A percentile compares a stretch with the other conserved stretches of the same genome.
Conservation (phyloP, 2,888 invertebrate species). For the Rutpela maculata region DNA sequence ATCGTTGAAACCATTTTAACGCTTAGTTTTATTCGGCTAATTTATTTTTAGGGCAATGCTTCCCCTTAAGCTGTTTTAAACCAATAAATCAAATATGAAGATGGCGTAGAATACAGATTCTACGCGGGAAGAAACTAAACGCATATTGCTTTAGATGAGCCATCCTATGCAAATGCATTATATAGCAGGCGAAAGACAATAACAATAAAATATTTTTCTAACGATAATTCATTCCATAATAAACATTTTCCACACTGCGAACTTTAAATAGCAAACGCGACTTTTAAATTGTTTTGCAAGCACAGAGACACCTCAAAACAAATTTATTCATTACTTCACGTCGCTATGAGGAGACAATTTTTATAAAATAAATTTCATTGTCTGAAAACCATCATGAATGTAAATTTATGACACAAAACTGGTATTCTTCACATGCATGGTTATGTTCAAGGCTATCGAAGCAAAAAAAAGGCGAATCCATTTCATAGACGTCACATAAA, state of each 20-base stretch:
- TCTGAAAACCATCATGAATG: constrained; percentile 38
- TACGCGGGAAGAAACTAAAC: too few species aligned
- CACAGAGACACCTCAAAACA: constrained; percentile 21
- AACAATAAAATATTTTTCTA: constrained; percentile 7
- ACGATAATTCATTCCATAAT: not conserved
- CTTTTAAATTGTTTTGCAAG: constrained; percentile 5
- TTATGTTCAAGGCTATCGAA: constrained; percentile 24
- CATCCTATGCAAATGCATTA: not conserved
- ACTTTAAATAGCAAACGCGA: constrained; percentile 11
- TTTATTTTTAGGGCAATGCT: too few species aligned
- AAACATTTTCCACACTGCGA: constrained; percentile 5
- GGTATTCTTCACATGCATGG: constrained; percentile 23
- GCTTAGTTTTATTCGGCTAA: too few species aligned
- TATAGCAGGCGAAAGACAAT: not conserved
- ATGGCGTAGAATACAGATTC: too few species aligned
- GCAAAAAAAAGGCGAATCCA: constrained; percentile 31
- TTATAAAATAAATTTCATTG: constrained; percentile 30
- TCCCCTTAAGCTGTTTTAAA: too few species aligned
- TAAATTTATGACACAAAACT: constrained; percentile 31
- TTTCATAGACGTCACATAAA: constrained; percentile 41
- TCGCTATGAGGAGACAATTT: constrained; percentile 18
- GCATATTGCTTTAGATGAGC: too few species aligned
- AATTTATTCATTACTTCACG: constrained; percentile 36
- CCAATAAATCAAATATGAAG: too few species aligned
- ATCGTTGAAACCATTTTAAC: too few species aligned